These are phyloP conservation scores for Pachypeltis micranthus DNA, from an alignment of 1,140 invertebrate species.

Conservation along the genomic window DNA sequence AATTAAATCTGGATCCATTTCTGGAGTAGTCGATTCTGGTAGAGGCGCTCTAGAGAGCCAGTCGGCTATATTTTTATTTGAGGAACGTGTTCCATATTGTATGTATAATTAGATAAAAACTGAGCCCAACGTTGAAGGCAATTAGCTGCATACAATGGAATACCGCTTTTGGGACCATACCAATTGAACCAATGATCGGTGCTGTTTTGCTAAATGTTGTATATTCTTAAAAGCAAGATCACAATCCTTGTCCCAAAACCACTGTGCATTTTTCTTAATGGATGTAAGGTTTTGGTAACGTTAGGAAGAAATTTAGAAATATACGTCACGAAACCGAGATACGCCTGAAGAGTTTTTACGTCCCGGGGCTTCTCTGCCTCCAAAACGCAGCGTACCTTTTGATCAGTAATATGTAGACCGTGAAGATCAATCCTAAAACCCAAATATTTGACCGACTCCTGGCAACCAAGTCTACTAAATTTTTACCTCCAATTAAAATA, in stretches of 20 bases:
- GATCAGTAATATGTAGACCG: background rate
- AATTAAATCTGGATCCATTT: background rate
- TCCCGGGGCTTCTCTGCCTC: constrained; percentile 11
- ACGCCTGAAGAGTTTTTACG: constrained; percentile 11
- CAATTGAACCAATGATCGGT: background rate
- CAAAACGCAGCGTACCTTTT: background rate
- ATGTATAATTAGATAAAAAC: constrained; percentile 30
- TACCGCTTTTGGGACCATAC: constrained; percentile 27
- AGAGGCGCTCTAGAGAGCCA: constrained; percentile 1
- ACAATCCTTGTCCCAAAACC: background rate
- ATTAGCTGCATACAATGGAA: constrained; percentile 30
- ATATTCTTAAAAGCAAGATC: background rate
- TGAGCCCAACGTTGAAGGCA: constrained; percentile 32
- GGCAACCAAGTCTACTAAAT: background rate
- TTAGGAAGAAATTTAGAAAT: background rate
- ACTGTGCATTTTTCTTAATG: background rate
- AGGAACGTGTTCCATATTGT: background rate
- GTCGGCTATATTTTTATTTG: background rate
- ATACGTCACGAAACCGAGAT: constrained; percentile 14
- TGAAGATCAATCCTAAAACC: background rate
- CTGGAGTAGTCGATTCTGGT: background rate
- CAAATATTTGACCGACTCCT: constrained; percentile 1
- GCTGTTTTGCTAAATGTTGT: background rate
- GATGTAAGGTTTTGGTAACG: background rate
- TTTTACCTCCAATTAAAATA: constrained; percentile 6